These are phyloP conservation scores for Scrobipalpa atriplicella DNA, from an alignment of 2,888 invertebrate species.

Conservation along the genomic window DNA sequence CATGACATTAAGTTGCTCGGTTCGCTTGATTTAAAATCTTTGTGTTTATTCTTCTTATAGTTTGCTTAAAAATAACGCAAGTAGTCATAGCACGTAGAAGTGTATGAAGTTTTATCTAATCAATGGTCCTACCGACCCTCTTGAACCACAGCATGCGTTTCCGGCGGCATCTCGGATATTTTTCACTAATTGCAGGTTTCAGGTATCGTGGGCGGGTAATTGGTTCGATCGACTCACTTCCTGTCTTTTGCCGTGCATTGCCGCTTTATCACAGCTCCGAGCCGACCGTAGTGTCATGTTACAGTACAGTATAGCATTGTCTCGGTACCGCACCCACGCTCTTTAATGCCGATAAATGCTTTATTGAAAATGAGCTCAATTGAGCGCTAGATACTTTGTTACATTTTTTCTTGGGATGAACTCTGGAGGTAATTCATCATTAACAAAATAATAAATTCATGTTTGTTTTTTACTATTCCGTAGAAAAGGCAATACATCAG, in stretches of 20 bases:
- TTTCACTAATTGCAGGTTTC: slow-evolving; percentile 81
- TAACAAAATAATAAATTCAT: too few relatives aligned
- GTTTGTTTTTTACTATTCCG: too few relatives aligned
- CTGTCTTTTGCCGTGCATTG: slow-evolving; percentile 71
- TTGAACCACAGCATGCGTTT: slow-evolving; percentile 50
- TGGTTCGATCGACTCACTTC: slow-evolving; percentile 78
- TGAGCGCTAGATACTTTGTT: background rate
- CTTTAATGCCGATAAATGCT: slow-evolving; percentile 10
- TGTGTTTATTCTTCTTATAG: too few relatives aligned
- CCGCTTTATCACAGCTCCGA: slow-evolving; percentile 58
- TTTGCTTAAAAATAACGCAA: too few relatives aligned
- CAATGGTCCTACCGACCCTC: background rate
- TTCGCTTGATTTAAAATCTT: too few relatives aligned
- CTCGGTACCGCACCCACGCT: slow-evolving; percentile 69
- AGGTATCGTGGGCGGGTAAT: slow-evolving; percentile 78
- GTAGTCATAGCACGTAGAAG: too few relatives aligned
- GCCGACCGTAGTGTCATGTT: slow-evolving; percentile 69
- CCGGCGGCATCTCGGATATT: slow-evolving; percentile 67
- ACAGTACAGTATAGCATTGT: slow-evolving; percentile 55
- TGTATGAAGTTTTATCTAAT: too few relatives aligned
- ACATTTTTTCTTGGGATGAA: background rate
- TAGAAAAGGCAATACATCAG: too few relatives aligned
- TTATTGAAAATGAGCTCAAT: background rate
- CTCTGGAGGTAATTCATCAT: background rate
- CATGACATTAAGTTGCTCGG: too few relatives aligned